phyloP scores from a whole-genome alignment of 1,140 invertebrate genomes.

The Heterodera schachtii region DNA sequence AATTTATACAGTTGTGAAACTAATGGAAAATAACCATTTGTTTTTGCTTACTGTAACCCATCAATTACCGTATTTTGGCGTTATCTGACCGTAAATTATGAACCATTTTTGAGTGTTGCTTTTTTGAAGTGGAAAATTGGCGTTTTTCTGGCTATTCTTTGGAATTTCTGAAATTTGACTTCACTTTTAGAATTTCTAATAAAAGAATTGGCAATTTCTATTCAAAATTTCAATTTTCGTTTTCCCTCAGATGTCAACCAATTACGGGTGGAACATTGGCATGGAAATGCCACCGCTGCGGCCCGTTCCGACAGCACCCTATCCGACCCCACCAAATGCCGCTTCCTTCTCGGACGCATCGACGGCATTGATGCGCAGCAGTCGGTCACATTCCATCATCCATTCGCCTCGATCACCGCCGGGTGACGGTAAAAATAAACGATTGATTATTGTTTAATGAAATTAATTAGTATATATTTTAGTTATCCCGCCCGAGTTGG shows the following conservation, averaged over 20 bases:
- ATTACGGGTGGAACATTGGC: conserved; percentile 11
- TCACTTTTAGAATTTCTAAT: too few relatives aligned
- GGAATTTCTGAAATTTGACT: background rate
- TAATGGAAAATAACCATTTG: background rate
- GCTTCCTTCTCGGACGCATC: conserved; percentile 17
- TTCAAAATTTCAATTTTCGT: too few relatives aligned
- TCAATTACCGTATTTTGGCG: background rate
- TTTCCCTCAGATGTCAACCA: background rate
- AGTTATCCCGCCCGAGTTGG: conserved; percentile 5
- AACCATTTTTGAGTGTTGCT: background rate
- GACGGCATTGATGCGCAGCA: conserved; percentile 22
- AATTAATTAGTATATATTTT: background rate
- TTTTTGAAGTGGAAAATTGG: background rate
- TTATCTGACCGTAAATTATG: background rate
- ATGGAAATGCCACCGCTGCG: conserved; percentile 4
- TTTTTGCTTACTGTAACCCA: background rate
- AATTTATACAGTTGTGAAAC: too few relatives aligned
- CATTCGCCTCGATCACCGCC: conserved; percentile 19
- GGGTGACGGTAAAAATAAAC: conserved; percentile 1
- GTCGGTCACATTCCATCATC: conserved; percentile 18
- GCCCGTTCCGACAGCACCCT: conserved; percentile 20
- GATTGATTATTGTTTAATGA: background rate
- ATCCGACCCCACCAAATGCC: conserved; percentile 20
- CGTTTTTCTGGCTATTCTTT: background rate
- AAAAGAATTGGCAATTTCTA: too few relatives aligned